phyloP scores from a whole-genome alignment of 1,140 invertebrate genomes.

The Paralvinella palmiformis region DNA sequence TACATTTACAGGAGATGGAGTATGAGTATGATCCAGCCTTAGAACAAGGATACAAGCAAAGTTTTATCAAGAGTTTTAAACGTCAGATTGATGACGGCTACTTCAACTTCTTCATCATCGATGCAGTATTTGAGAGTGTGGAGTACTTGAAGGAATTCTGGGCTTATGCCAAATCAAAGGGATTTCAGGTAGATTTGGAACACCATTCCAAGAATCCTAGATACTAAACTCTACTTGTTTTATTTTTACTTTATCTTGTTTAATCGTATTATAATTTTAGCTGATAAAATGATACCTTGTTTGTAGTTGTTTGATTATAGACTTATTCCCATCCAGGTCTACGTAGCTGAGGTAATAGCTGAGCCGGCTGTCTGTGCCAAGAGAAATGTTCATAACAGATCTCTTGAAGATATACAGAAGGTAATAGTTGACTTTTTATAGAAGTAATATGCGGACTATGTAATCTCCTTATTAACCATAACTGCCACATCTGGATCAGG shows the following conservation, averaged over 20 bases:
- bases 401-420: slow-evolving; percentile 68
- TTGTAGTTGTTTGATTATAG: background rate
- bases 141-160: slow-evolving; percentile 76
- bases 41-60: slow-evolving; percentile 74
- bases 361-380: slow-evolving; percentile 71
- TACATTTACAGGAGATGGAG: slow-evolving; percentile 64
- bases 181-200: slow-evolving; percentile 69
- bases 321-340: slow-evolving; percentile 61
- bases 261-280: background rate
- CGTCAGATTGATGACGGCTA: slow-evolving; percentile 86
- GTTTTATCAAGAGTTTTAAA: slow-evolving; percentile 83
- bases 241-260: background rate
- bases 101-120: slow-evolving; percentile 87
- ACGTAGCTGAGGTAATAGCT: slow-evolving; percentile 75
- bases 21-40: slow-evolving; percentile 85
- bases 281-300: background rate
- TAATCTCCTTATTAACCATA: background rate
- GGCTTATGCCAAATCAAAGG: slow-evolving; percentile 77
- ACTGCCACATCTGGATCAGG: background rate
- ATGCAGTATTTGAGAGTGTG: slow-evolving; percentile 68
- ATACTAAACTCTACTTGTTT: background rate
- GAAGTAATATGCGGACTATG: background rate
- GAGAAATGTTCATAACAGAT: slow-evolving; percentile 77
- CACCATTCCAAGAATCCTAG: background rate
- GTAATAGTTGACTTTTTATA: slow-evolving; percentile 29